phyloP scores from a whole-genome alignment of 2,797 vertebrate species.

The Xyrichtys novacula region DNA sequence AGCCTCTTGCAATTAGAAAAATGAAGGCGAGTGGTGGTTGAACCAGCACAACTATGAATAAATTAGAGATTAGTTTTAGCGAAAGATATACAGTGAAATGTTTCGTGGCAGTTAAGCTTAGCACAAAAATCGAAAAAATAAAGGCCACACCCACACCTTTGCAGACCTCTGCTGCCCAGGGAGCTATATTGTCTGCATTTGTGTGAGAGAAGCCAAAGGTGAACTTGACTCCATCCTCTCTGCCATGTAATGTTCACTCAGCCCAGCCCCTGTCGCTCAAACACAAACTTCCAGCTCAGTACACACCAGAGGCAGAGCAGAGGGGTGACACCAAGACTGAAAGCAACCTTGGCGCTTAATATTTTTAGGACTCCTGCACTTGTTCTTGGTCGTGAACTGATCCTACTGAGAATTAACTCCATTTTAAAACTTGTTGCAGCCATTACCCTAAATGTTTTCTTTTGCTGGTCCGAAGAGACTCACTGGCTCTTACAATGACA shows the following conservation, averaged over 20 bases:
- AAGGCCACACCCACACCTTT: too few relatives aligned
- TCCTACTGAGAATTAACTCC: conserved; percentile 38
- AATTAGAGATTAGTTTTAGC: too few relatives aligned
- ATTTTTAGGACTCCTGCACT: too few relatives aligned
- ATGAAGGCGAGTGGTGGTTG: too few relatives aligned
- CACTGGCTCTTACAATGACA: conserved; percentile 36
- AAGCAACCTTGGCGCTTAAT: background rate
- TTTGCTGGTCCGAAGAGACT: conserved; percentile 46
- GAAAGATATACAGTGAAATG: too few relatives aligned
- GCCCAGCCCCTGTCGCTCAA: background rate
- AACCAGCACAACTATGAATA: too few relatives aligned
- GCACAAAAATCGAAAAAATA: too few relatives aligned
- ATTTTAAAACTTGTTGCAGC: conserved; percentile 32
- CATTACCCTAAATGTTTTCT: conserved; percentile 53
- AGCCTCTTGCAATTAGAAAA: too few relatives aligned
- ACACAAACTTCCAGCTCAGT: background rate
- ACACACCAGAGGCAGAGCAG: background rate
- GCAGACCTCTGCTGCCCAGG: background rate
- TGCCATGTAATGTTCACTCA: background rate
- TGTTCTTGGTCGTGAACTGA: conserved; percentile 3
- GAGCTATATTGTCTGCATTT: background rate
- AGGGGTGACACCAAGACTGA: background rate
- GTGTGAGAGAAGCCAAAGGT: background rate
- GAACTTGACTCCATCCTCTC: background rate
- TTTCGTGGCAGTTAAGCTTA: too few relatives aligned